Evolutionary conservation across 2,797 vertebrate species (phyloP), one percentile per base, ranked within the genome.

Genomic region (Karalla daura): DNA sequence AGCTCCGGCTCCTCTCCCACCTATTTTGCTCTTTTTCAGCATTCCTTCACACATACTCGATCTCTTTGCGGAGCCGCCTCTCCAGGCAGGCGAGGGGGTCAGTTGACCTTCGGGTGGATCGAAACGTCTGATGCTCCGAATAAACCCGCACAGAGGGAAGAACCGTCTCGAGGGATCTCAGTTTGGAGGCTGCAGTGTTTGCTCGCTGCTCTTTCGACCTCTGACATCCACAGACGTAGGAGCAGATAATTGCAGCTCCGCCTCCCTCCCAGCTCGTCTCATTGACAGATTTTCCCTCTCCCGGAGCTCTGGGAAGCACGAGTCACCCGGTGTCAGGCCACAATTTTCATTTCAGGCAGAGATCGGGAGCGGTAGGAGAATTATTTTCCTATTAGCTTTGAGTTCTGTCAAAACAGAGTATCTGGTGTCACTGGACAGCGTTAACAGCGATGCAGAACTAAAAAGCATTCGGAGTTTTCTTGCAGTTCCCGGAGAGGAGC

Each of bases 321-420:
- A 63, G 39, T 70, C 78, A 79, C 70, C 52, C 32, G 68, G 61
- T 11, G 74, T 80, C 83, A 78, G 74, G 76, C 78, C 69, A 36
- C 70, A 63, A 47, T 75, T 85, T 87, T 82, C 65, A 66, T 81
- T 71, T 81, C 46, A 64, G 66, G 56, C 45, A n/a, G 50, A 68
- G 36, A 81, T 74, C 27, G 24, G 32, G 65, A 60, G 52, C 13
- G 10, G 58, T 53, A 76, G 63, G 84, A 63, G 69, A 81, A 86
- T 86, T 71, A 69, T 85, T 87, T 86, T 88, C 75, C 76, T 76
- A 78, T 88, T 85, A 81, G 74, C 73, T 58, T 41, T 45, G 53
- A 81, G 60, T 69, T 80, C 76, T 76, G 78, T 89, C 85, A 85
- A 88, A 88, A 78, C 75, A 89, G 64, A 76, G 81, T 69, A 88